Conservation (phyloP, 2,888 invertebrate genomes). For the Caenorhabditis sp. region DNA sequence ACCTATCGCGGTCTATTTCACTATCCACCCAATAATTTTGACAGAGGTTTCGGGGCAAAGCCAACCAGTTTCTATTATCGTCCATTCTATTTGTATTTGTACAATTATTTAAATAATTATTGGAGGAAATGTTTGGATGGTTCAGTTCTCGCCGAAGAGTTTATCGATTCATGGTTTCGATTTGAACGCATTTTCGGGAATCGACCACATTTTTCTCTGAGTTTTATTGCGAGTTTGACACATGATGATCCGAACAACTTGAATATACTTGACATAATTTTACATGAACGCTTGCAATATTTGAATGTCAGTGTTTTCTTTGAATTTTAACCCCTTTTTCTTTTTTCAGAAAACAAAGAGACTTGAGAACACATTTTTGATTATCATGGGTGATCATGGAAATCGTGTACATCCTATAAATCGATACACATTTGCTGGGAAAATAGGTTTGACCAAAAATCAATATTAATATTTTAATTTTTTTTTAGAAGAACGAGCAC, state of each 20-base stretch:
- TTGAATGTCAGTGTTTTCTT: slow-evolving; percentile 20
- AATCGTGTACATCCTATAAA: slow-evolving; percentile 44
- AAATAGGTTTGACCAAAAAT: no score
- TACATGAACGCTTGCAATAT: slow-evolving; percentile 27
- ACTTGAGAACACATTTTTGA: slow-evolving; percentile 45
- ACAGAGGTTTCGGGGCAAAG: slow-evolving; percentile 30
- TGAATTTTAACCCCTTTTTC: neutral
- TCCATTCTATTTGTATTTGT: slow-evolving; percentile 47
- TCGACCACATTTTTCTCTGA: slow-evolving; percentile 34
- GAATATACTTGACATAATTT: slow-evolving; percentile 31
- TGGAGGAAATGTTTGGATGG: slow-evolving; percentile 51
- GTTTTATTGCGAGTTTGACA: slow-evolving; percentile 45
- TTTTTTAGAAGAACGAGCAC: slow-evolving; percentile 50
- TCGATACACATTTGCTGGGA: slow-evolving; percentile 43
- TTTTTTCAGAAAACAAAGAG: slow-evolving; percentile 16
- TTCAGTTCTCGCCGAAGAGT: slow-evolving; percentile 33
- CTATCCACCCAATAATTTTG: slow-evolving; percentile 44
- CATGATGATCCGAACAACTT: slow-evolving; percentile 48
- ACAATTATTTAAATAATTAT: slow-evolving; percentile 41
- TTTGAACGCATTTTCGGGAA: slow-evolving; percentile 26
- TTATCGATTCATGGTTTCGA: slow-evolving; percentile 45
- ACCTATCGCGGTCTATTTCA: slow-evolving; percentile 48
- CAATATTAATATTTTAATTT: no score
- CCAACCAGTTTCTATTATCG: slow-evolving; percentile 51
- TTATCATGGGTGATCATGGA: slow-evolving; percentile 55